Evolutionary conservation across 2,888 invertebrate genomes (phyloP), one percentile per base, ranked within the genome.

Genomic region (Acleris literana): DNA sequence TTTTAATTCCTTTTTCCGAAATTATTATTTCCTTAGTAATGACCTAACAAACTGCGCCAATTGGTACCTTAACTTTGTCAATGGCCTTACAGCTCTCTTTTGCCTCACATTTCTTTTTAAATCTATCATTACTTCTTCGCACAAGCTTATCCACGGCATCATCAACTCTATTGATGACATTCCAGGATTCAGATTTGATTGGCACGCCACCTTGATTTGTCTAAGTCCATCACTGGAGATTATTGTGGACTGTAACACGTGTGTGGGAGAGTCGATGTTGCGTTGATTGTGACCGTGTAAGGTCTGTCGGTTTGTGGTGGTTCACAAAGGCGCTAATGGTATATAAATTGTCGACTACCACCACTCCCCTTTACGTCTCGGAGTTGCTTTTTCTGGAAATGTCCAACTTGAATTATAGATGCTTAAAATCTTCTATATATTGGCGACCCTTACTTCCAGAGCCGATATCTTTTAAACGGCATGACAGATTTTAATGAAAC

Each of bases 291-390:
- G 25, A 48, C 22, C 51, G 43, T 69, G 51, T 48, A 33, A n/a
- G 48, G 51, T 56, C 67, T 64, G 76, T 72, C 74, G 74, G 72
- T 78, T 76, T 84, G 82, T 80, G 80, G 81, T 69, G 75, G 72
- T 76, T 39, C 39, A 85, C 85, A 86, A 84, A 84, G 80, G 83
- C 84, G 84, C 83, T 90, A 90, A 90, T 90, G 90, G 79, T 87
- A 88, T 86, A 89, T 90, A 90, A 89, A 90, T 90, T 87, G 87
- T 85, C 85, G 84, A 74, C 77, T 76, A 71, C 78, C 83, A 72
- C 64, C 61, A 68, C 71, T 63, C 64, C 64, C 69, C 51, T 65
- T 61, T 54, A 48, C 56, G 66, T 62, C 62, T 66, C 48, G 53
- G 66, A 57, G 39, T 22, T 4, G 43, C 3, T 20, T 52, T 48